Conservation (phyloP, 2,797 vertebrate species). For the Pantherophis vulpinus region DNA sequence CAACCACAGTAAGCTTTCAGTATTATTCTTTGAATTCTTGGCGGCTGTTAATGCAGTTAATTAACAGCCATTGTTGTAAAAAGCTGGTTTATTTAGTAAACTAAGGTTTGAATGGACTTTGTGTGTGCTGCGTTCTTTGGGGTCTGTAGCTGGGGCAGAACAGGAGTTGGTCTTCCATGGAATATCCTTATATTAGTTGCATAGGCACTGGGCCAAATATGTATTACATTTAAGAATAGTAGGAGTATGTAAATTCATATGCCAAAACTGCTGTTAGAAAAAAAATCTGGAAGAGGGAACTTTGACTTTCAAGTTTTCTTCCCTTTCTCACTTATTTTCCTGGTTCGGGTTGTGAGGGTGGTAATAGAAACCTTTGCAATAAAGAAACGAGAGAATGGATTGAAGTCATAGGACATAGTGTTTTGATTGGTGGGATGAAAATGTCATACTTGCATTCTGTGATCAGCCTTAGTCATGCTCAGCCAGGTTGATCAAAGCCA, state of each 20-base stretch:
- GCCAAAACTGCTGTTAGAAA: background rate
- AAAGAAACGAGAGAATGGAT: background rate
- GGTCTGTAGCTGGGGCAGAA: too few species aligned
- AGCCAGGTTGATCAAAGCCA: background rate
- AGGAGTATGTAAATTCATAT: background rate
- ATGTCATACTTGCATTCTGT: background rate
- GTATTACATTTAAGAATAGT: background rate
- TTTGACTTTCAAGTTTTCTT: background rate
- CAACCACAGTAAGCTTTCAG: too few species aligned
- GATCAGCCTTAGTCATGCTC: background rate
- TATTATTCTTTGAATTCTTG: too few species aligned
- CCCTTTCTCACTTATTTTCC: background rate
- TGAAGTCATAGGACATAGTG: background rate
- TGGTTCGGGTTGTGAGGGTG: background rate
- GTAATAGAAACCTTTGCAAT: background rate
- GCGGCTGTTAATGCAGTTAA: too few species aligned
- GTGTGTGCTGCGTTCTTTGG: too few species aligned
- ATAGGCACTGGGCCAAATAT: background rate
- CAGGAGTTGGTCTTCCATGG: background rate
- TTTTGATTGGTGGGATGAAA: background rate
- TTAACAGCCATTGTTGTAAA: too few species aligned
- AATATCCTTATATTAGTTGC: background rate
- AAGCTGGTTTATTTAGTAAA: too few species aligned
- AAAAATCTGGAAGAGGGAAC: background rate
- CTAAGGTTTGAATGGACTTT: too few species aligned